Conservation (phyloP, 2,888 invertebrate species). For the Fragum sueziense region DNA sequence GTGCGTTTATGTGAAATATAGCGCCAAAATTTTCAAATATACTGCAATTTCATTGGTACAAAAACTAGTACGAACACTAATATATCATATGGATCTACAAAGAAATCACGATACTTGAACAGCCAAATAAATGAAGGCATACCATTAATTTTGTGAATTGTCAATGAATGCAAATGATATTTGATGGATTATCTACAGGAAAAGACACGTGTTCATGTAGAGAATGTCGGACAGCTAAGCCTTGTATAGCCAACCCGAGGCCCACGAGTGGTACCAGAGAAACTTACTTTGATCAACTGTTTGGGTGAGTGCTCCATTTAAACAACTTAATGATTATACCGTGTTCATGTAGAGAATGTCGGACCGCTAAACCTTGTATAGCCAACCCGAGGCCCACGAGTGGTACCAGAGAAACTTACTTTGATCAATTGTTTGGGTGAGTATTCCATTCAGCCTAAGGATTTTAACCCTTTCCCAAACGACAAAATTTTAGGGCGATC, state of each 20-base stretch:
- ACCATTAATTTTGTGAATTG: too few species aligned
- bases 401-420: neutral
- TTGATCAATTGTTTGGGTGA: constrained; percentile 8
- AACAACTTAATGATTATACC: neutral
- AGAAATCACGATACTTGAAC: too few species aligned
- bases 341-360: constrained; percentile 5
- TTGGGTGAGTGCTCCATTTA: constrained; percentile 2
- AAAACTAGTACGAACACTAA: too few species aligned
- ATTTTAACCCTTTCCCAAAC: neutral
- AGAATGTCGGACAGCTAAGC: constrained; percentile 1
- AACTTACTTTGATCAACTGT: constrained; percentile 5
- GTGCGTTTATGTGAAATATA: too few species aligned
- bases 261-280: constrained; percentile 4
- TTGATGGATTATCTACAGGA: neutral
- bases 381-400: constrained; percentile 4
- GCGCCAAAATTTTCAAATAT: too few species aligned
- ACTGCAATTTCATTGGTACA: too few species aligned
- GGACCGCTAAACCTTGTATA: neutral
- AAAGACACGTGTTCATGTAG: neutral
- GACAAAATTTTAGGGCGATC: too few species aligned
- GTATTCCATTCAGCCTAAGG: neutral
- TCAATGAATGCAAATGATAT: too few species aligned
- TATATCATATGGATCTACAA: too few species aligned
- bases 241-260: neutral
- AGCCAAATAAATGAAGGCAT: too few species aligned